phyloP scores from a whole-genome alignment of 1,140 invertebrate species.

The Drosophila biarmipes region DNA sequence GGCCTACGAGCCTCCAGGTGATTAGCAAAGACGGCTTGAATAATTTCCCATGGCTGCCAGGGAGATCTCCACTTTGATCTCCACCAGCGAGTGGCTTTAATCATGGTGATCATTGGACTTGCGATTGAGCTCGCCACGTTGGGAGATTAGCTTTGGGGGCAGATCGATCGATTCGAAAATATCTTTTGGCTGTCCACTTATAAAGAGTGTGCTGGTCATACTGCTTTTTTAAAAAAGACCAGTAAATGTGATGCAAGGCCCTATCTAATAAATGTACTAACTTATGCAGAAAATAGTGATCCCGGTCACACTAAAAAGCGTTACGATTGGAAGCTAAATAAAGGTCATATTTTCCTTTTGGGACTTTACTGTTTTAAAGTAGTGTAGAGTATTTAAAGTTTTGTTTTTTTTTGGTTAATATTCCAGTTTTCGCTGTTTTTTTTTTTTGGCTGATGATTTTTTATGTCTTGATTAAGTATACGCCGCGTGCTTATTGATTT shows the following conservation, averaged over 20 bases:
- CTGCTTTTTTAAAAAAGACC: background rate
- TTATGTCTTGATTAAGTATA: conserved; percentile 79
- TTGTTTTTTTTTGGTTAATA: background rate
- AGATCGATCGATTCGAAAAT: conserved; percentile 17
- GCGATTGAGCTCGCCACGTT: conserved; percentile 26
- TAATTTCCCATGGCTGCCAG: conserved; percentile 30
- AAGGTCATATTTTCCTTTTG: too few relatives aligned
- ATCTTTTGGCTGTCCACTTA: background rate
- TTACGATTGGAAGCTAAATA: too few relatives aligned
- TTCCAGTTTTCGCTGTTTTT: background rate
- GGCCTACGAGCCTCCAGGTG: conserved; percentile 32
- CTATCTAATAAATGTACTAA: too few relatives aligned
- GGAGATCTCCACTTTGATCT: conserved; percentile 23
- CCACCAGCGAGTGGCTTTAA: conserved; percentile 27
- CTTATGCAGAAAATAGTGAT: too few relatives aligned
- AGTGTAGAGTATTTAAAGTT: background rate
- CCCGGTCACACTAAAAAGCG: too few relatives aligned
- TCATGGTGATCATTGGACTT: conserved; percentile 52
- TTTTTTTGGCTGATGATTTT: conserved; percentile 30
- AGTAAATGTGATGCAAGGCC: too few relatives aligned
- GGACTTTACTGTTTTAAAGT: background rate
- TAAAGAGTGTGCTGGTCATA: background rate
- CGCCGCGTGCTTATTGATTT: conserved; percentile 74
- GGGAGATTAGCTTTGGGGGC: conserved; percentile 36
- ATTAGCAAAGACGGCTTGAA: conserved; percentile 48